phyloP scores from a whole-genome alignment of 2,113 vertebrate genomes.

The Nesoenas mayeri region DNA sequence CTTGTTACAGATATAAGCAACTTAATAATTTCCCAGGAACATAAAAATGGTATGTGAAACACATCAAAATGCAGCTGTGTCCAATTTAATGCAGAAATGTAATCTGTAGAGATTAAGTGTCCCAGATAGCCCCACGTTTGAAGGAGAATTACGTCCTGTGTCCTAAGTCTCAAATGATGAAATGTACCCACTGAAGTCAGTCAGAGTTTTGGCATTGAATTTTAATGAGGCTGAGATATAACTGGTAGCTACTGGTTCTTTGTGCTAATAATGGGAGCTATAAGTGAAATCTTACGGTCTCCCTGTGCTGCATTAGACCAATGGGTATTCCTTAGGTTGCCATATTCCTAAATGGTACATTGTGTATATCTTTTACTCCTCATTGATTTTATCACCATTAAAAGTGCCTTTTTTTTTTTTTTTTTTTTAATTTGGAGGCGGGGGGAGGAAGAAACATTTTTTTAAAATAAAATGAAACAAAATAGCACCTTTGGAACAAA shows the following conservation, averaged over 20 bases:
- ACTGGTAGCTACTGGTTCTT: not conserved
- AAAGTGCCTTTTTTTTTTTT: not conserved
- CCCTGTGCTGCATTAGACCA: not conserved
- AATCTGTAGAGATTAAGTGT: not conserved
- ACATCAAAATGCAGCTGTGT: not conserved
- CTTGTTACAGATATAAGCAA: not conserved
- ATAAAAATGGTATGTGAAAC: not conserved
- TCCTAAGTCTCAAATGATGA: not conserved
- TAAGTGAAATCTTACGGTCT: not conserved
- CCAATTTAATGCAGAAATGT: not conserved
- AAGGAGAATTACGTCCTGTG: not conserved
- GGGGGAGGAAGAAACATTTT: not conserved
- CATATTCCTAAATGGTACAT: not conserved
- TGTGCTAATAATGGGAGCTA: not conserved
- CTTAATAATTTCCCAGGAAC: not conserved
- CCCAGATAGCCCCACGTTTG: not conserved
- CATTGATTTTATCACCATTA: constrained; percentile 3
- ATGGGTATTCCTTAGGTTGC: not conserved
- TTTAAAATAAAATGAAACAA: not conserved
- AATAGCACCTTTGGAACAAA: not conserved
- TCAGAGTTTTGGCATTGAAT: constrained; percentile 1
- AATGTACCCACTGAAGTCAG: not conserved
- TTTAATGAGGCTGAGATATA: not conserved
- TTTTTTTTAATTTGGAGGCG: not conserved
- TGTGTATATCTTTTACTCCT: not conserved